Conservation (phyloP, 2,888 invertebrate genomes). For the Pomacea canaliculata region DNA sequence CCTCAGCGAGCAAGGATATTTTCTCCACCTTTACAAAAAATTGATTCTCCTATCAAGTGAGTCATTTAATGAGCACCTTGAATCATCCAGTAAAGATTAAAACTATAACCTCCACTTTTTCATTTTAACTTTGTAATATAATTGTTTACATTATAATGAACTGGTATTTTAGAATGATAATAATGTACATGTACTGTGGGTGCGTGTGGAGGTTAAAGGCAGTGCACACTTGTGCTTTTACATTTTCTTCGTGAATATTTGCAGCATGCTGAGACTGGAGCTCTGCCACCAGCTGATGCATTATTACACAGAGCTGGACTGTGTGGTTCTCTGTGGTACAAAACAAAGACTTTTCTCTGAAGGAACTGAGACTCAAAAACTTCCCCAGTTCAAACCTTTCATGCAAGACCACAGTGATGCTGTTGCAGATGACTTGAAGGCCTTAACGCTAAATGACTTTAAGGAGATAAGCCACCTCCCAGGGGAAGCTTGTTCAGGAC, state of each 20-base stretch:
- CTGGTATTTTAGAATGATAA: no score
- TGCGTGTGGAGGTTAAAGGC: background rate
- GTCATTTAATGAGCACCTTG: conserved; percentile 27
- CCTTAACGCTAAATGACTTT: background rate
- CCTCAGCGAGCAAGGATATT: conserved; percentile 80
- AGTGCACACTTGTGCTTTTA: background rate
- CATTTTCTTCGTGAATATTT: conserved; percentile 34
- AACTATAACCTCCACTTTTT: background rate
- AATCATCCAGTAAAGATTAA: background rate
- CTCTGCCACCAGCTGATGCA: conserved; percentile 85
- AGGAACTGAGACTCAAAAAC: no score
- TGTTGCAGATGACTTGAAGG: background rate
- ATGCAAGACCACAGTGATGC: no score
- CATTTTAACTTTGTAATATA: background rate
- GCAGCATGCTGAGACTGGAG: conserved; percentile 84
- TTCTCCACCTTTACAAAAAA: conserved; percentile 78
- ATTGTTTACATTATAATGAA: background rate
- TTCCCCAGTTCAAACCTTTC: no score
- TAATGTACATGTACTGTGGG: no score
- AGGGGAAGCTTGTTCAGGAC: no score
- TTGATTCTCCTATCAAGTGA: conserved; percentile 75
- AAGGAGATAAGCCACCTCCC: no score
- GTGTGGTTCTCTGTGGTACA: conserved; percentile 81
- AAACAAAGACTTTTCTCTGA: conserved; percentile 2
- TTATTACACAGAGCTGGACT: conserved; percentile 91